These are phyloP conservation scores for Lochmaea crataegi DNA, from an alignment of 2,888 invertebrate species.

Conservation along the genomic window DNA sequence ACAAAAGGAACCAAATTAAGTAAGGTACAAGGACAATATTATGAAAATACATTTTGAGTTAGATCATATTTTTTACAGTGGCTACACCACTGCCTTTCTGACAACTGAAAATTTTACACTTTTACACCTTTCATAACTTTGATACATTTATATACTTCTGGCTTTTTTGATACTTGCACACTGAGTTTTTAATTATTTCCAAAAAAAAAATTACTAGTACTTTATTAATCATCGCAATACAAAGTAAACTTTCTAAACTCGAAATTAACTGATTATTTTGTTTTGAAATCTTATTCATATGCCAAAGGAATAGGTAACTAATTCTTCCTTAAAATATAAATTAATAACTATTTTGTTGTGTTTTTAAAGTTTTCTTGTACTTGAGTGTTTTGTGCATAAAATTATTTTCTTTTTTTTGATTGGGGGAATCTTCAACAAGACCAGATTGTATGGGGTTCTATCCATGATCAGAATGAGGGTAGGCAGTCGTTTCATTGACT, in stretches of 20 bases:
- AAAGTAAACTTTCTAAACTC: background rate
- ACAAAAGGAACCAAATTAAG: background rate
- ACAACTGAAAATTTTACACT: constrained; percentile 10
- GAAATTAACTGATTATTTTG: background rate
- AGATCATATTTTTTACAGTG: background rate
- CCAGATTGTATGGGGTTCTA: too few relatives aligned
- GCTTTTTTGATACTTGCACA: constrained; percentile 16
- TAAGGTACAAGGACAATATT: too few relatives aligned
- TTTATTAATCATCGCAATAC: background rate
- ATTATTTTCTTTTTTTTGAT: too few relatives aligned
- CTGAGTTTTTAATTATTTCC: background rate
- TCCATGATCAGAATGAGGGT: too few relatives aligned
- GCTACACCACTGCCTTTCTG: constrained; percentile 4
- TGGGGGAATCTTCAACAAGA: too few relatives aligned
- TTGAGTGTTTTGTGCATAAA: too few relatives aligned
- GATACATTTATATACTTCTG: constrained; percentile 20
- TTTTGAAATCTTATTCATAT: background rate
- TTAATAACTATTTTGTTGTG: too few relatives aligned
- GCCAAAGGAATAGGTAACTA: background rate
- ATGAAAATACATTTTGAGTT: too few relatives aligned
- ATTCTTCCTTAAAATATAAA: background rate
- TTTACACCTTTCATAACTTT: constrained; percentile 22
- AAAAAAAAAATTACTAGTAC: background rate
- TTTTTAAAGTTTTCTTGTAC: too few relatives aligned
- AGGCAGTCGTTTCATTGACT: too few relatives aligned